Base-by-base conservation (phyloP, 2,797 vertebrate species). In the Lepidocolaptes lacrymiger region DNA sequence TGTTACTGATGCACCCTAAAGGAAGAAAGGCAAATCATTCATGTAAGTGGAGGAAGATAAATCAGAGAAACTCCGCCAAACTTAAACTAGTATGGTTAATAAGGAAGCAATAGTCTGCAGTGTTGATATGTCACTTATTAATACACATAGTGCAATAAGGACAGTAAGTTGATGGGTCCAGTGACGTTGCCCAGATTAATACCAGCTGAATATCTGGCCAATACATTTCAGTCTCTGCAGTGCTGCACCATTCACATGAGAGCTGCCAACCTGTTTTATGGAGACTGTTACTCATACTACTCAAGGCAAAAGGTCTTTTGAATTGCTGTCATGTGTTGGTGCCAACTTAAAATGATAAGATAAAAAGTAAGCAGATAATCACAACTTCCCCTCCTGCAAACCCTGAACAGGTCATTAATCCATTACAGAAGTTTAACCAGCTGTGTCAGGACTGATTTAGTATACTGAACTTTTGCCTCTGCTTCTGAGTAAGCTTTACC, bases 241-340 rank as follows among this genome's bases (percentile, higher is more conserved):
- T 51, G 81, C 62, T 69, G 44, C 44, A 66, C 9, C 10, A 5
- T 76, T 87, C 64, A 73, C 12, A 36, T 58, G 67, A 80, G 24
- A 85, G 7, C 78, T 95, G 81, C 46, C 62, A 68, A 3, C 39
- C 78, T 4, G 0, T 83, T 93, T 84, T 88, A 59, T 73, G 66
- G 55, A 78, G 39, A 2, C 13, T 79, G 10, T 78, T 88, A 49
- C 44, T 80, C 56, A 51, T 77, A 54, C 34, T 92, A 41, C 30
- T 61, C 43, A 61, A 85, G 63, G 91, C 55, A 82, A 95, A 94
- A 75, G 82, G 78, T 75, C 24, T 2, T 94, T 84, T 75, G 51
- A 86, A 91, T 82, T 91, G 48, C 82, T 91, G 23, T 77, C 54
- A 28, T 55, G 22, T 85, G 39, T 44, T 93, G 26, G 18, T 89